Evolutionary conservation across 2,888 invertebrate species (phyloP).

Genomic region (Dastarcus helophoroides): DNA sequence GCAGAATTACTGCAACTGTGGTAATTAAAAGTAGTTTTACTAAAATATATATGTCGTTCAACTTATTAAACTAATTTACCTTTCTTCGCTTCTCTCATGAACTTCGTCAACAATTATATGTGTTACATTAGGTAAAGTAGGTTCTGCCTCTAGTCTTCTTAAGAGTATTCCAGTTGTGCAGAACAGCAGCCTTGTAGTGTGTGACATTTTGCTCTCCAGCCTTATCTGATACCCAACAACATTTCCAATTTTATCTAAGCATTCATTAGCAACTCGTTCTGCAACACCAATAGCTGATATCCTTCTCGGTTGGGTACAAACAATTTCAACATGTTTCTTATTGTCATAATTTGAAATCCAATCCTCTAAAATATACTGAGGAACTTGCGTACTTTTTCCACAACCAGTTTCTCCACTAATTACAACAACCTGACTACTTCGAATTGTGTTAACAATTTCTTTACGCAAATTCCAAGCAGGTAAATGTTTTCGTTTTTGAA

Average conservation of each 20-base stretch:
- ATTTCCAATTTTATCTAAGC: slow-evolving; percentile 66
- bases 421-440: slow-evolving; percentile 49
- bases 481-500: slow-evolving; percentile 48
- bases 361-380: slow-evolving; percentile 84
- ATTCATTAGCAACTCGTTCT: slow-evolving; percentile 79
- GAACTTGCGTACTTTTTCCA: slow-evolving; percentile 82
- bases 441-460: slow-evolving; percentile 54
- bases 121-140: slow-evolving; percentile 61
- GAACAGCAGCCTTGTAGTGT: slow-evolving; percentile 72
- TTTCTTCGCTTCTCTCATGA: slow-evolving; percentile 82
- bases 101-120: slow-evolving; percentile 87
- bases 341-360: slow-evolving; percentile 53
- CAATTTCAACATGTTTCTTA: slow-evolving; percentile 62
- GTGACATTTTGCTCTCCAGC: slow-evolving; percentile 65
- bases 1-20: too few species aligned
- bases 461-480: slow-evolving; percentile 63
- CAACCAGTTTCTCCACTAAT: slow-evolving; percentile 79
- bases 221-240: slow-evolving; percentile 59
- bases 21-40: too few species aligned
- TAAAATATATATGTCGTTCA: too few species aligned
- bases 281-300: slow-evolving; percentile 89
- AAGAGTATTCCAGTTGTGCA: slow-evolving; percentile 90
- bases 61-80: too few species aligned
- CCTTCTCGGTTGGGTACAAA: slow-evolving; percentile 86
- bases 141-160: slow-evolving; percentile 70